Base-by-base conservation (phyloP, 2,888 invertebrate species). In the Nomada flava region DNA sequence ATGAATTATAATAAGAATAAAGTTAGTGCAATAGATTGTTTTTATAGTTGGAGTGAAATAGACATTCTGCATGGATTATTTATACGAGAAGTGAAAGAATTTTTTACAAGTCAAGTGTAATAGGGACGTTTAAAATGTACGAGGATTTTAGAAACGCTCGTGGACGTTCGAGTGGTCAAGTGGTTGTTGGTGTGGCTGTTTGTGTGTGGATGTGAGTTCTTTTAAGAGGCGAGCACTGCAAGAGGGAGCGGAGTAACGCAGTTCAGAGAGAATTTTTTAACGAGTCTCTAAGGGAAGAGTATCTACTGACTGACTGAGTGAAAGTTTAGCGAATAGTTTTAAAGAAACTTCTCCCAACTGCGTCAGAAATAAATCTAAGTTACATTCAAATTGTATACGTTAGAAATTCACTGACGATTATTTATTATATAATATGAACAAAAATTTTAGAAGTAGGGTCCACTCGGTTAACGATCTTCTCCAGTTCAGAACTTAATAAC, bases 181-280 rank as follows among this genome's bases (percentile, higher is more conserved):
- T 53, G 36, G 53, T 67, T n/a, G 20, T 18, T 7, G 23, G 18
- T 26, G 10, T 44, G 18, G 13, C 2, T 11, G 50, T 26, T 15
- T n/a, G 13, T 26, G 20, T 47, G 4, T 4, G 20, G 23, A 11
- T 23, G 53, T 18, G 55, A 55, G 55, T 44, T 68, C 44, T 55
- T 57, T 44, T 23, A 68, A 57, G 55, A 36, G 26, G 53, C 26
- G 26, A 26, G 26, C 36, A 36, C 20, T 29, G 53, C 20, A 50
- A 50, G 15, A 50, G 60, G n/a, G 47, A 47, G 59, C 9, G 0
- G 50, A 60, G 60, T 15, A 36, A 23, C 20, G 23, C 18, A 50
- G 70, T 50, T 70, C 50, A 70, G 13, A 60, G 60, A 36, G 70
- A 70, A 70, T 70, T 52, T 70, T 70, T 70, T 70, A 50, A 13